Base-by-base conservation (phyloP, 1,140 invertebrate genomes). In the Scylla paramamosain region DNA sequence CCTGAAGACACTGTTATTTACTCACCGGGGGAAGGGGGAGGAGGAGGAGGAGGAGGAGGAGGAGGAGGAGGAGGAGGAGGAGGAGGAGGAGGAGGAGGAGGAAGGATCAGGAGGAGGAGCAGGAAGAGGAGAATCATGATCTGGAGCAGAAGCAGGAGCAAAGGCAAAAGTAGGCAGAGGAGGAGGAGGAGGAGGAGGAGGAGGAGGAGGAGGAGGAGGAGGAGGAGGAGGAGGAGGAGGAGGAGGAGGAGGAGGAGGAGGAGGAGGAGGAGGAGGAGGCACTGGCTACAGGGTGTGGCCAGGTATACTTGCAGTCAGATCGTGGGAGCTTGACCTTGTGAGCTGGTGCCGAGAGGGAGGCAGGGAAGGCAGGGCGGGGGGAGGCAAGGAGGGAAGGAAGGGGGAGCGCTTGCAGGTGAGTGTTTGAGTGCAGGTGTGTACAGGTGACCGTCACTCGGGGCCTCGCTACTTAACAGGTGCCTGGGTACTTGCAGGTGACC, bases 321-420 rank as follows among this genome's bases (percentile, higher is more conserved):
- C 67, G 67, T 77, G 67, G 67, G 67, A 77, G 67, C 67, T 77
- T 77, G 67, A 77, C 67, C 67, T 77, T 77, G 67, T n/a, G 67
- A 77, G 67, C 67, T 77, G 67, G 67, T 77, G 67, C 67, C 25
- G 67, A 7, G 67, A 77, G 67, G 25, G n/a, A 20, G 67, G 25
- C 6, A 20, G 67, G 25, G n/a, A 7, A 20, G 25, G 67, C 12
- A 20, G 25, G 10, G 16, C 12, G 67, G 67, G 25, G 67, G 67
- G n/a, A 77, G 67, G 67, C 0, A n/a, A n/a, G n/a, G 67, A 25
- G 20, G 67, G 67, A 12, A 77, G 67, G 67, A 20, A 77, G 67
- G 67, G 52, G 52, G 52, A 59, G 52, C 67, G 67, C 67, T 77
- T 77, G 67, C 67, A 77, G 52, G 52, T 59, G 52, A 59, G 52